phyloP scores from a whole-genome alignment of 2,888 invertebrate genomes.

The Acrobasis repandana region DNA sequence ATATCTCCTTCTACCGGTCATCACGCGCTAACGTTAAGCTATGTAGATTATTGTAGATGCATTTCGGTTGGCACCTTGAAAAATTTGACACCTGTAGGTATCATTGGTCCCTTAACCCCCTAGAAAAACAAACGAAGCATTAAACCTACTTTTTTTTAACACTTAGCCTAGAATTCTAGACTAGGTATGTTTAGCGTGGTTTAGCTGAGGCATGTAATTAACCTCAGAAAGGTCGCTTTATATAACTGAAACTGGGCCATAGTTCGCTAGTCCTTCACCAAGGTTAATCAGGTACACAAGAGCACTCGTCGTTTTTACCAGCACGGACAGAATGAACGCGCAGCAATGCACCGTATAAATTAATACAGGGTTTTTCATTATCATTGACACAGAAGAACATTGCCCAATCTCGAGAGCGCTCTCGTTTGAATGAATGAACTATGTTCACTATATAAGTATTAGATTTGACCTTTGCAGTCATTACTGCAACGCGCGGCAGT shows the following conservation, averaged over 20 bases:
- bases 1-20: too few relatives aligned
- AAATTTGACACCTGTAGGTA: too few relatives aligned
- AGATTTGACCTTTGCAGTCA: slow-evolving; percentile 68
- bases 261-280: slow-evolving; percentile 21
- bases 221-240: slow-evolving; percentile 4
- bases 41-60: too few relatives aligned
- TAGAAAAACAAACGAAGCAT: too few relatives aligned
- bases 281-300: slow-evolving; percentile 19
- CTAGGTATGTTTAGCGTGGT: too few relatives aligned
- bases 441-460: slow-evolving; percentile 74
- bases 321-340: slow-evolving; percentile 47
- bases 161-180: too few relatives aligned
- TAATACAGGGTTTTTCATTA: slow-evolving; percentile 76
- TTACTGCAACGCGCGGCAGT: slow-evolving; percentile 55
- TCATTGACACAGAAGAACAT: slow-evolving; percentile 80
- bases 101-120: too few relatives aligned
- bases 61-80: too few relatives aligned
- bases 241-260: slow-evolving; percentile 13
- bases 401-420: slow-evolving; percentile 75
- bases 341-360: slow-evolving; percentile 71
- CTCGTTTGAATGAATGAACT: slow-evolving; percentile 69
- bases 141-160: too few relatives aligned
- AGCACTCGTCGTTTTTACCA: slow-evolving; percentile 26
- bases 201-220: background rate
- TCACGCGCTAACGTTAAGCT: too few relatives aligned